Evolutionary conservation across 2,113 vertebrate genomes (phyloP), one percentile per base, ranked within the genome.

Genomic region (Thomomys bottae): DNA sequence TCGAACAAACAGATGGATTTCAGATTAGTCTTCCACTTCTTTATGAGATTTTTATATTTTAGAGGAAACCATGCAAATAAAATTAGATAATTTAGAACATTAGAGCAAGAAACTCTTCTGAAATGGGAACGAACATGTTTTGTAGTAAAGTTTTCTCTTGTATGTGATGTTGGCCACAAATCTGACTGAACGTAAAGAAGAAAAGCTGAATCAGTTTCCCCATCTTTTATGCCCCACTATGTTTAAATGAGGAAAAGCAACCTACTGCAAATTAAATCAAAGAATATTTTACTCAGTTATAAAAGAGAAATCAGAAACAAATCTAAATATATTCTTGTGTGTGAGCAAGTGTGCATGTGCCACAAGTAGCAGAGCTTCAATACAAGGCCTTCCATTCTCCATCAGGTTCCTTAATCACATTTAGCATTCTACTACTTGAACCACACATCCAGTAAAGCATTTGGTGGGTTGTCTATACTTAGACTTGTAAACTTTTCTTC

Each of bases 41-140:
- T 83, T 42, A 72, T 88, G 90, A 94, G 72, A 75, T 90, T 90
- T 90, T 87, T 71, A 84, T 84, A 75, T 42, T 63, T 45, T 71
- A 42, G 63, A 92, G 49, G 73, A 71, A 95, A 45, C 66, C 94
- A 97, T 95, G 86, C 94, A 96, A 75, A 90, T 96, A 63, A 97
- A 97, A 97, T 96, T 88, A 97, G 85, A 24, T 38, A 95, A 92
- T 32, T 89, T 77, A 91, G 26, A 84, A 89, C 95, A 94, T 8
- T 14, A 93, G 73, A 91, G 64, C 1, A 68, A 92, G 95, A 79
- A 84, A 72, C 3, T 94, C 11, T 42, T 96, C 80, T 84, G 32
- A 68, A 92, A 59, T 89, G 21, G 79, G 86, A 95, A 45, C 71
- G 86, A 95, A 45, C 71, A 90, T 0, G 15, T 6, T 79, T 20